phyloP scores from a whole-genome alignment of 2,888 invertebrate species.

The Tortrix viridana region DNA sequence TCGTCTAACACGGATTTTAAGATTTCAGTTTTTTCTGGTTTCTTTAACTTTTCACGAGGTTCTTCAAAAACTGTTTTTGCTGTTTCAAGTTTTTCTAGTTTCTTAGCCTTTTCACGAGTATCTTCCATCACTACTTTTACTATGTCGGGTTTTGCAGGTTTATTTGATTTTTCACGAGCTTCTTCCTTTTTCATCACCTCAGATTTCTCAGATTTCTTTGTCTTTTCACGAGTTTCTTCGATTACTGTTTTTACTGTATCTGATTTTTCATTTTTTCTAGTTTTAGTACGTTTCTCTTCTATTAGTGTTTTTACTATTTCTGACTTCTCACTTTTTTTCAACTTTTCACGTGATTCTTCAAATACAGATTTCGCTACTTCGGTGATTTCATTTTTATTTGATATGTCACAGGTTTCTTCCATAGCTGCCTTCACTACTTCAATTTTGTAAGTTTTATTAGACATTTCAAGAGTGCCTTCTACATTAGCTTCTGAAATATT shows the following conservation, averaged over 20 bases:
- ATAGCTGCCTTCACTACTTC: slow-evolving; percentile 14
- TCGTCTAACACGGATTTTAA: not conserved
- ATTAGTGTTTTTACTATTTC: slow-evolving; percentile 55
- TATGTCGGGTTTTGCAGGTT: slow-evolving; percentile 45
- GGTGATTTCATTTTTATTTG: slow-evolving; percentile 38
- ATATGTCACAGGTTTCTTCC: slow-evolving; percentile 23
- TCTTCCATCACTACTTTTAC: slow-evolving; percentile 59
- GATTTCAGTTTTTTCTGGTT: slow-evolving; percentile 24
- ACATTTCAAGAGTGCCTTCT: slow-evolving; percentile 24
- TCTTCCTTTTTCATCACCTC: slow-evolving; percentile 43
- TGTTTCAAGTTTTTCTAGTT: slow-evolving; percentile 16
- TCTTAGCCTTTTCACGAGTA: slow-evolving; percentile 28
- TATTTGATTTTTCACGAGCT: slow-evolving; percentile 40
- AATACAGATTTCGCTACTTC: slow-evolving; percentile 31
- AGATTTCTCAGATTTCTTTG: slow-evolving; percentile 1
- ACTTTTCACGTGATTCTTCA: slow-evolving; percentile 45
- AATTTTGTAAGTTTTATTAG: slow-evolving; percentile 38
- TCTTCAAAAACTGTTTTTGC: slow-evolving; percentile 9
- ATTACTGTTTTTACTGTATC: slow-evolving; percentile 2
- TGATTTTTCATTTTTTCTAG: slow-evolving; percentile 37
- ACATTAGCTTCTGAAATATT: slow-evolving; percentile 1
- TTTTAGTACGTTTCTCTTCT: slow-evolving; percentile 22
- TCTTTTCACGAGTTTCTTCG: not conserved
- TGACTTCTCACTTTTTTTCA: slow-evolving; percentile 43
- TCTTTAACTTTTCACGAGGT: slow-evolving; percentile 36